Evolutionary conservation across 2,113 vertebrate genomes (phyloP).

Genomic region (Neotoma lepida): DNA sequence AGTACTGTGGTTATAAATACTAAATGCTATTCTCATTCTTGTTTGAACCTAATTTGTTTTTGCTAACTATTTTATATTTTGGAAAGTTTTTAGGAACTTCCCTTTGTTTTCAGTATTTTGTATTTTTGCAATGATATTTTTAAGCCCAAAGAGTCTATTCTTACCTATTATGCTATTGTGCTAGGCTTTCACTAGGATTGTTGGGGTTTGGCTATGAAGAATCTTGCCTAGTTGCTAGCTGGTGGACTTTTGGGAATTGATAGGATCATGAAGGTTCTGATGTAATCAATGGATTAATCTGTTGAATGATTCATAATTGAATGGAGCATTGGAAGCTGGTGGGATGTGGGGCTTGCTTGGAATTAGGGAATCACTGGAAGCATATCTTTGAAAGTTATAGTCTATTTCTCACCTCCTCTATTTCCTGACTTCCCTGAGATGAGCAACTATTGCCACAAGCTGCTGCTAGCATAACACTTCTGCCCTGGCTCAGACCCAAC

Average conservation of each 20-base stretch:
- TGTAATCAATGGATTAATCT: neutral
- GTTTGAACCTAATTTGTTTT: neutral
- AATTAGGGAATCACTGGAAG: neutral
- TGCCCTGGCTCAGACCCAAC: neutral
- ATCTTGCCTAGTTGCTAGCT: neutral
- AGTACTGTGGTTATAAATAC: neutral
- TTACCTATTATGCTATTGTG: neutral
- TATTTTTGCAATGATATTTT: neutral
- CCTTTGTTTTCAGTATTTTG: neutral
- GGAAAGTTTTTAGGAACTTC: neutral
- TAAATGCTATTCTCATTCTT: neutral
- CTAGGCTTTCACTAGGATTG: neutral
- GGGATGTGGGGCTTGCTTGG: no score
- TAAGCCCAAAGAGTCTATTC: neutral
- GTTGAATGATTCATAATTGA: neutral
- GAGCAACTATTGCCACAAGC: neutral
- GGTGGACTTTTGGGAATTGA: neutral
- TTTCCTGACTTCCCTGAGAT: neutral
- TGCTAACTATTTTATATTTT: neutral
- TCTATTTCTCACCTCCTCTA: neutral
- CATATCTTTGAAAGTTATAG: neutral
- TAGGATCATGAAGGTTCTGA: neutral
- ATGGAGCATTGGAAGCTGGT: neutral
- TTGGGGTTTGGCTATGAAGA: neutral
- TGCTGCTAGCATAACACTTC: neutral